These are phyloP conservation scores for Hystrix brachyura DNA, from an alignment of 2,113 vertebrate genomes.

Conservation along the genomic window DNA sequence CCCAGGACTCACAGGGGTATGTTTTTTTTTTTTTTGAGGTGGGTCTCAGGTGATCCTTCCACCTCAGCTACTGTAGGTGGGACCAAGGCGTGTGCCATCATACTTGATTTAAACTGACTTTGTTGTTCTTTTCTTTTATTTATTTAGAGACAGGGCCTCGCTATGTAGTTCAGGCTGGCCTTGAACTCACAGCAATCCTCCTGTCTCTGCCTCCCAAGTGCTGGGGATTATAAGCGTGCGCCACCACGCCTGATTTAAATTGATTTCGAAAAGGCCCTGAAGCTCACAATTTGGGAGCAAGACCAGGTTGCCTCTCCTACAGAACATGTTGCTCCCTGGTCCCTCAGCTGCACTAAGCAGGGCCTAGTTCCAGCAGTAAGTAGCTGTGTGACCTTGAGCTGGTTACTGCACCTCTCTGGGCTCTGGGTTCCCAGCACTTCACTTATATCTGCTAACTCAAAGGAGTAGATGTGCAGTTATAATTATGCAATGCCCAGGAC, in stretches of 20 bases:
- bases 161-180: too few species aligned
- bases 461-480: not conserved
- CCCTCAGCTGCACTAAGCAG: conserved; percentile 6
- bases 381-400: conserved; percentile 47
- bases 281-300: not conserved
- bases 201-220: too few species aligned
- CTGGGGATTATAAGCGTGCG: not conserved
- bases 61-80: not conserved
- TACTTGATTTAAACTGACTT: too few species aligned
- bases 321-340: not conserved
- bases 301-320: not conserved
- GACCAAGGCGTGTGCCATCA: too few species aligned
- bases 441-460: conserved; percentile 17
- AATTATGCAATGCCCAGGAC: not conserved
- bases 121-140: too few species aligned
- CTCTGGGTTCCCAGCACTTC: conserved; percentile 44
- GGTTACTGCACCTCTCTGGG: conserved; percentile 36
- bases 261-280: not conserved
- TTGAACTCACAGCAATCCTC: too few species aligned
- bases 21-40: not conserved
- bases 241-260: not conserved
- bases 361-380: not conserved
- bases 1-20: not conserved
- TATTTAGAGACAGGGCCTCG: too few species aligned
- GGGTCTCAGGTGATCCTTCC: not conserved